phyloP scores from a whole-genome alignment of 92 coral and sea anemone species.

The Paragorgia papillata region DNA sequence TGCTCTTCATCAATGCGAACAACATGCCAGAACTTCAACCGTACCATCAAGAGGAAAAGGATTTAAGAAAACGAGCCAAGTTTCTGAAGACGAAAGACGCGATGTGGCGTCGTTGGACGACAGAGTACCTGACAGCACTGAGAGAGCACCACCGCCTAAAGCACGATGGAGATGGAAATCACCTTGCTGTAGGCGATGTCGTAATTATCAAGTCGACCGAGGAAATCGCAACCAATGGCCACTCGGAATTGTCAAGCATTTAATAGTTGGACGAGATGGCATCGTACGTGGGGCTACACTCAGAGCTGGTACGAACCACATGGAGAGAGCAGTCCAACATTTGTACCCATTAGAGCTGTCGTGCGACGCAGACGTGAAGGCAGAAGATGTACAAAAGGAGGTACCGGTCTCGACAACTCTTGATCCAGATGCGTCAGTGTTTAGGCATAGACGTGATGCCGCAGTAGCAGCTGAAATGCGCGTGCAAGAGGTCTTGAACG shows the following conservation, averaged over 20 bases:
- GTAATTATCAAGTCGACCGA: too few species aligned
- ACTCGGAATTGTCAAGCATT: conserved; percentile 37
- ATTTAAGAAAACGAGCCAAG: conserved; percentile 55
- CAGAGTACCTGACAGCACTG: conserved; percentile 53
- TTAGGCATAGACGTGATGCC: conserved; percentile 43
- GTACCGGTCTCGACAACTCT: conserved; percentile 23
- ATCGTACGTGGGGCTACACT: conserved; percentile 39
- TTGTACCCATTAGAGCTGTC: conserved; percentile 44
- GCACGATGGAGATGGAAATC: conserved; percentile 7
- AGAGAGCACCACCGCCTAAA: conserved; percentile 52
- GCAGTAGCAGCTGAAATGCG: conserved; percentile 32
- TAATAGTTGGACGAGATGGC: conserved; percentile 43
- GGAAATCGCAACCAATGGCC: conserved; percentile 30
- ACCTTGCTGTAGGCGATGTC: too few species aligned
- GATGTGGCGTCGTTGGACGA: conserved; percentile 58
- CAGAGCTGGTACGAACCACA: conserved; percentile 36
- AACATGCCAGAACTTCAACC: conserved; percentile 43
- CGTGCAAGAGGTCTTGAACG: conserved; percentile 29
- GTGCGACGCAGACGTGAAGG: too few species aligned
- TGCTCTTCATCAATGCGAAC: conserved; percentile 54
- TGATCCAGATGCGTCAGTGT: conserved; percentile 34
- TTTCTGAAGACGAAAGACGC: conserved; percentile 52
- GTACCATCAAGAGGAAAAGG: conserved; percentile 39
- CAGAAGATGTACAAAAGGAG: too few species aligned
- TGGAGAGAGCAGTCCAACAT: conserved; percentile 51